Evolutionary conservation across 2,113 vertebrate genomes (phyloP), one percentile per base, ranked within the genome.

Genomic region (Tenebrosternarchus preto): DNA sequence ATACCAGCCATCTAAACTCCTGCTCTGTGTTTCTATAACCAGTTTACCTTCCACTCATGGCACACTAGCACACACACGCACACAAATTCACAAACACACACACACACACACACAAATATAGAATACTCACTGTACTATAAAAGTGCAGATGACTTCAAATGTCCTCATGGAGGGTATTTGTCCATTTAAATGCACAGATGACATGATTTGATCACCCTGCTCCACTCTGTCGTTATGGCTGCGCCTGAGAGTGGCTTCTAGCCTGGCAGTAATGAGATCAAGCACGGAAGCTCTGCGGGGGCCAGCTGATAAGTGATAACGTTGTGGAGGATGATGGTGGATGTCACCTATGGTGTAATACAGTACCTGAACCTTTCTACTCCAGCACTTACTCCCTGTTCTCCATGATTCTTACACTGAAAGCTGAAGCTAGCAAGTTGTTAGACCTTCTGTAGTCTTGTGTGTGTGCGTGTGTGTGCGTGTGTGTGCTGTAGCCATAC

Each of bases 271-370:
- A 53, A 68, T 19, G 50, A 3, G 27, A 75, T 75, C 22, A 53
- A 25, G 43, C 39, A 33, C 73, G 19, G 63, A 31, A 20, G 20
- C 33, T 39, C 22, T 36, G 33, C 33, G 39, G 50, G 39, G 36
- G 63, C 53, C 60, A 68, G 33, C 17, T 17, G 55, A 25, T 36
- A 59, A 1, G 60, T 31, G 22, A 50, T 46, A 56, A 24, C 25
- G 29, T 59, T 61, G 31, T 72, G 19, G n/a, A 39, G 31, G 33
- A 60, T 71, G 80, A 76, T 64, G 27, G 29, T 64, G 33, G 31
- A 36, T 55, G 50, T 50, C 73, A 80, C 80, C 61, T 55, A 66
- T 60, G 82, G 46, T 82, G 77, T 78, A 59, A 78, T 59, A 69
- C 60, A 74, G 74, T 73, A 29, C 43, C 7, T 39, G 63, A 59